Base-by-base conservation (phyloP, 2,113 vertebrate genomes). In the Ictalurus furcatus region DNA sequence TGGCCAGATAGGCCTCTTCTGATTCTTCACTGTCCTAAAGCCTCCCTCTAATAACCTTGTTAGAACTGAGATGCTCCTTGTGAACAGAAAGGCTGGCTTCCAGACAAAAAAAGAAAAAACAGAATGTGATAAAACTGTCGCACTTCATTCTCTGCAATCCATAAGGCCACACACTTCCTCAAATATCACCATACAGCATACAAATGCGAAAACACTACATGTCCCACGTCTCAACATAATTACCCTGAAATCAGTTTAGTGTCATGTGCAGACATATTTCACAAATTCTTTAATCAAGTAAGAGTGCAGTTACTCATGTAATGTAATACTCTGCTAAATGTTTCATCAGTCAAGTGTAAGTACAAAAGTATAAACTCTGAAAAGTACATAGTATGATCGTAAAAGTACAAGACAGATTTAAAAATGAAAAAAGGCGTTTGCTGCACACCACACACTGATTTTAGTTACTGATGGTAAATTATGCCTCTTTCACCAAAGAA, bases 11-110 rank as follows among this genome's bases (percentile, higher is more conserved):
- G 82, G 69, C 58, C 14, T 54, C 59, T 81, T 79, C 76, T 69
- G 54, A 61, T 40, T 80, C 54, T 59, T 54, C 37, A 67, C 76
- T 85, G 56, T 56, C 84, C 82, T 52, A 59, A 78, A 67, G 65
- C 52, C 56, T 76, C 40, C 59, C 63, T 84, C 76, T 86, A 83
- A 89, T 88, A 91, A 89, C 81, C 48, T 90, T 88, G 89, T 90
- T 89, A 89, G 74, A 84, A 88, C 56, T 58, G 67, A 90, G 74
- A 90, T 88, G 69, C 76, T 79, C 30, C n/a, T 30, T 63, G 84
- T 67, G 78, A 86, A 85, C 17, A 80, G 37, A 85, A 40, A 34
- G 25, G 11, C 11, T 63, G 34, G 74, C 69, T 85, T 65, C 74
- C 52, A 80, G 90, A 16, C 85, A 67, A 44, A 89, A 82, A 89